A percentile compares a stretch with the other conserved stretches of the same genome.
These are phyloP conservation scores for Clitarchus hookeri DNA, from an alignment of 2,888 invertebrate genomes.

Conservation along the genomic window DNA sequence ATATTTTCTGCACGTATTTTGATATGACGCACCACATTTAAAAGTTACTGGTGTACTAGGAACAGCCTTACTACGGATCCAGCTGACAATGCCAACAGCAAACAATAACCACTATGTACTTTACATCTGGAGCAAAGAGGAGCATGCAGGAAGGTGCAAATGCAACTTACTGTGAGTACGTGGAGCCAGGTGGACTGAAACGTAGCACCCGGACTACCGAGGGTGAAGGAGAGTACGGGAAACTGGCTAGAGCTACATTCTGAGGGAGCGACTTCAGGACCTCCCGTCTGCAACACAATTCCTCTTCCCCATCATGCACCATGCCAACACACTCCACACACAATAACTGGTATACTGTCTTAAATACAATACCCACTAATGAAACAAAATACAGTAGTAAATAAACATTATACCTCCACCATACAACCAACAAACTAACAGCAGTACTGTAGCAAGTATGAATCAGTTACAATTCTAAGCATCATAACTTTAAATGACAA, in stretches of 20 bases:
- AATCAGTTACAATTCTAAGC: no score
- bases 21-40: no score
- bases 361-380: no score
- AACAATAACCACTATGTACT: no score
- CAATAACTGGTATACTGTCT: no score
- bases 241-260: slow-evolving; percentile 58
- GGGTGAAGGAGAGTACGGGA: slow-evolving; percentile 60
- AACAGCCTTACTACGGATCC: no score
- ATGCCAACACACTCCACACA: not conserved
- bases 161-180: not conserved
- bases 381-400: slow-evolving; percentile 32
- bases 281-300: slow-evolving; percentile 62
- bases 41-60: no score
- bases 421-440: not conserved
- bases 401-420: not conserved
- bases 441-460: no score
- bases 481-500: no score
- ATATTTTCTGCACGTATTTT: no score
- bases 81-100: no score
- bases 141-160: not conserved
- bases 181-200: not conserved
- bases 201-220: slow-evolving; percentile 5
- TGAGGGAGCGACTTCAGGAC: slow-evolving; percentile 65
- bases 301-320: slow-evolving; percentile 27
- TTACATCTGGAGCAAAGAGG: not conserved